A percentile compares a stretch with the other conserved stretches of the same genome.
phyloP scores from a whole-genome alignment of 2,113 vertebrate species.

The Melanotaenia duboulayi region DNA sequence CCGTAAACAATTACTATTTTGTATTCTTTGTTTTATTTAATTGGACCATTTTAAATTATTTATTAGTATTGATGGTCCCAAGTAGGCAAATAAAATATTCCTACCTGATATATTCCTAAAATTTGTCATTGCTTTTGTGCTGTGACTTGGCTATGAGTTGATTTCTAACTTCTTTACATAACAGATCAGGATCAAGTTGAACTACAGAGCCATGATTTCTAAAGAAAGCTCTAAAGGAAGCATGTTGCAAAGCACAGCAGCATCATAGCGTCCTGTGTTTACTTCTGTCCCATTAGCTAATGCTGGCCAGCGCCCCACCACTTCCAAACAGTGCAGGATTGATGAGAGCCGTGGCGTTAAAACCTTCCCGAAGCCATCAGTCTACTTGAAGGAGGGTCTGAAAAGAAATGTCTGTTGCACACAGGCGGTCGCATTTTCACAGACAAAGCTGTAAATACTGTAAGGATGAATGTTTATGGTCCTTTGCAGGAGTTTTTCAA shows the following conservation, averaged over 20 bases:
- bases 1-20: no score
- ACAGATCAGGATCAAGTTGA: background rate
- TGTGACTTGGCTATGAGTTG: no score
- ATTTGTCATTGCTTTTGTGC: no score
- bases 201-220: background rate
- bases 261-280: conserved; percentile 72
- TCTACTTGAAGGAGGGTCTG: conserved; percentile 56
- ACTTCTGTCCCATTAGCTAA: conserved; percentile 74
- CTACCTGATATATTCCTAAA: no score
- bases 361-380: conserved; percentile 75
- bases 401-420: conserved; percentile 54
- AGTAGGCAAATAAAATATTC: no score
- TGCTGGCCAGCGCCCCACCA: conserved; percentile 65
- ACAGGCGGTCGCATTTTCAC: conserved; percentile 14
- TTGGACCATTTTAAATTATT: no score
- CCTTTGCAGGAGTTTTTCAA: background rate
- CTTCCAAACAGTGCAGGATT: conserved; percentile 83
- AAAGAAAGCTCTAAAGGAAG: background rate
- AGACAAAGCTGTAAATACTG: background rate
- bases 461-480: background rate
- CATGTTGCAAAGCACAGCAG: conserved; percentile 33
- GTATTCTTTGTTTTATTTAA: no score
- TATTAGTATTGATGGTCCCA: no score
- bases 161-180: background rate
- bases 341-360: conserved; percentile 79